Evolutionary conservation across 2,797 vertebrate species (phyloP), one percentile per base, ranked within the genome.

Genomic region (Notamacropus eugenii): DNA sequence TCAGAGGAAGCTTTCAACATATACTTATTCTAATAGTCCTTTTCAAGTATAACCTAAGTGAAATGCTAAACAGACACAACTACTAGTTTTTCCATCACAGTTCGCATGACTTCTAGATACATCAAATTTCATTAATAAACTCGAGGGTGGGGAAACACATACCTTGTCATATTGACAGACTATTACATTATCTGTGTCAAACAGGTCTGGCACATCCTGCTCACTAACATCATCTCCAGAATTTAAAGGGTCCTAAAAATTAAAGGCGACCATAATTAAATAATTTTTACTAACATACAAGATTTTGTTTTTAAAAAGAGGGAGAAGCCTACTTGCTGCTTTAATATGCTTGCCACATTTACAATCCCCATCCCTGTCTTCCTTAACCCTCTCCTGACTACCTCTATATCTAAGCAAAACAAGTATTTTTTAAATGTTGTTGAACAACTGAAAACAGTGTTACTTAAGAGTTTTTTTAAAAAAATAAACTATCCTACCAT

Each of bases 141-240:
- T 82, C 91, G 8, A 91, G 97, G 93, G 91, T 40, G 56, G 97
- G 95, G 92, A 94, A 52, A 59, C 93, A 40, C 94, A 91, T 82
- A 99, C 99, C 99, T 99, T 99, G 98, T 99, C 99, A 92, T 99
- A 99, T 97, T 99, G 99, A 98, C 99, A 99, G 97, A 99, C 99
- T 0, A 99, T 99, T 46, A 99, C 99, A 90, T 99, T 99, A 97
- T 99, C 99, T 0, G 99, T 99, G 97, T 99, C 99, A 98, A 99
- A 99, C 96, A 99, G 98, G 98, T 99, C 99, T 4, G 99, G 99
- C 96, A 99, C 99, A 96, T 99, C 99, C 98, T 99, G 99, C 58
- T 99, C 99, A 91, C 99, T 99, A 97, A 99, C 99, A 82, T 99
- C 99, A 95, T 99, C 99, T 16, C 99, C 99, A n/a, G 99, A 99